Conservation (phyloP, 2,113 vertebrate species). For the Marcusenius ussheri region DNA sequence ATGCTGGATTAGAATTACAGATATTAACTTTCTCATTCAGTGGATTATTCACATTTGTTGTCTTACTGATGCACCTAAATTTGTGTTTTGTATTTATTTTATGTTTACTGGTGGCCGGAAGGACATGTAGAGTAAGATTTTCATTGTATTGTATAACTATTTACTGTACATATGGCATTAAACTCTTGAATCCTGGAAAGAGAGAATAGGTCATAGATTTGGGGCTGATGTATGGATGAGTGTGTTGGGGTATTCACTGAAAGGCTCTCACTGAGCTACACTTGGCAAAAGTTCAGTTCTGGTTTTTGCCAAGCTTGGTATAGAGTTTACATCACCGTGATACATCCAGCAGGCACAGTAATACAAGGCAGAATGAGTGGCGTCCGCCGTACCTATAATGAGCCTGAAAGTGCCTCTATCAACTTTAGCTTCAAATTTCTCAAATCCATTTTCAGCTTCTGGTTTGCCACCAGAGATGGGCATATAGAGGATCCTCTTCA, state of each 20-base stretch:
- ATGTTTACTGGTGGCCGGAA: too few species aligned
- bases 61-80: not conserved
- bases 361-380: not conserved
- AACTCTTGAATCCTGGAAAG: not conserved
- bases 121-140: not conserved
- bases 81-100: not conserved
- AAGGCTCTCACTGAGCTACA: not conserved
- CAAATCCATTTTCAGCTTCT: not conserved
- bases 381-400: not conserved
- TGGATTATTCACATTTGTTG: not conserved
- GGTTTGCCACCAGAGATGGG: not conserved
- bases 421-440: not conserved
- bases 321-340: not conserved
- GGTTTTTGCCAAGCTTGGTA: not conserved
- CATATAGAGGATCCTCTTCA: slow-evolving; percentile 10
- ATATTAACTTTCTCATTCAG: not conserved
- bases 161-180: not conserved
- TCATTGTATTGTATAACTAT: not conserved
- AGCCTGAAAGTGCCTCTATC: not conserved
- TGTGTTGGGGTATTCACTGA: not conserved
- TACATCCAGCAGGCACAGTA: not conserved
- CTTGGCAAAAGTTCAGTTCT: not conserved
- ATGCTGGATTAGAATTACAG: not conserved
- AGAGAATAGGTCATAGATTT: not conserved
- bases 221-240: not conserved